Base-by-base conservation (phyloP, 2,797 vertebrate genomes). In the Pangasius sanitwongsei region DNA sequence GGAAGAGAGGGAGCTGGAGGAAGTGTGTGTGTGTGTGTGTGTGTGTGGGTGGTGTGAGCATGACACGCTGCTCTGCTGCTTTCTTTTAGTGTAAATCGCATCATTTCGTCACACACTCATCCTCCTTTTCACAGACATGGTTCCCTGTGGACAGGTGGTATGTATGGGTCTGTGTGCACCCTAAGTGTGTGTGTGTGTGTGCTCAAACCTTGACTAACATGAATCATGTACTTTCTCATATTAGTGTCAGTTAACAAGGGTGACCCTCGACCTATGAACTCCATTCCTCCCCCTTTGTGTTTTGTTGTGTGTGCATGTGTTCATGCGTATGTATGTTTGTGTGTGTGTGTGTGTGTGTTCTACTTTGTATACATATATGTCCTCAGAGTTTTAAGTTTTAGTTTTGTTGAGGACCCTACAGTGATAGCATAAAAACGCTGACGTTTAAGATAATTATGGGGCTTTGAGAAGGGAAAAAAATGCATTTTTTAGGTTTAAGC, bases 191-290 rank as follows among this genome's bases (percentile, higher is more conserved):
- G 87, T 86, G 55, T 90, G 91, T 90, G 88, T 92, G 87, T 78
- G 90, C 91, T 94, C 91, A 93, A 93, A 96, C 95, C 95, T 93
- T 96, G 95, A 95, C 95, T 96, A 96, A 97, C 93, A 91, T 94
- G 95, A 95, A 96, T 96, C 95, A 94, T 96, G 94, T 96, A 96
- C 95, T 95, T 96, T 96, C 95, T 95, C 95, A 95, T 96, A 96
- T 96, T 94, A 87, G 92, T 96, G 96, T 95, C 96, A 94, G 95
- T 94, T 96, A 96, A 96, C 94, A 95, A 93, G 91, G 91, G 93
- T 93, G 93, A 94, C 89, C 94, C 90, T 93, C 93, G 94, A 93
- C 93, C 92, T 91, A 37, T 89, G 90, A 93, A 93, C 93, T 92
- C n/a, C 90, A 91, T 85, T 86, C 88, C 93, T 92, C 59, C 41